Conservation (phyloP, 92 coral and sea anemone species). For the Phenganax marumi region DNA sequence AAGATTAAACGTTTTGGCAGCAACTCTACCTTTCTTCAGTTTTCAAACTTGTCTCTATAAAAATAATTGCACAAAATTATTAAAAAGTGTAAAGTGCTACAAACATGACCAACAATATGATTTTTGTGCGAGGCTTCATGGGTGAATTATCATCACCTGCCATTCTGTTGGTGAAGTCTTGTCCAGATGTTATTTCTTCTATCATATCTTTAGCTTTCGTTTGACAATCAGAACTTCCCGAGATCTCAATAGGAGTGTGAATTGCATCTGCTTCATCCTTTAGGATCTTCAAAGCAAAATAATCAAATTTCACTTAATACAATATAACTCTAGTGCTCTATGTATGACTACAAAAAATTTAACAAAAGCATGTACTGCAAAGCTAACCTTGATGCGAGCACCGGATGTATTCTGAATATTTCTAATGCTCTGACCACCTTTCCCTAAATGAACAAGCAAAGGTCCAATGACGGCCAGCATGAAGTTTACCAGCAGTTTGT, state of each 20-base stretch:
- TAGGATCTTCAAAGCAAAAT: constrained; percentile 58
- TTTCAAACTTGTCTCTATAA: not conserved
- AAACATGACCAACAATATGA: not conserved
- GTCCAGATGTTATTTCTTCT: constrained; percentile 63
- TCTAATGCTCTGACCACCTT: constrained; percentile 76
- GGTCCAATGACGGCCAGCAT: not conserved
- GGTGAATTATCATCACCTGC: constrained; percentile 26
- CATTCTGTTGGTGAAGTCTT: constrained; percentile 43
- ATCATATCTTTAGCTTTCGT: constrained; percentile 77
- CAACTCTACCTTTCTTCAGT: not conserved
- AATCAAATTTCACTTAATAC: not conserved
- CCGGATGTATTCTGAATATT: constrained; percentile 75
- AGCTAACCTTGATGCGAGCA: constrained; percentile 66
- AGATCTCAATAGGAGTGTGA: constrained; percentile 83
- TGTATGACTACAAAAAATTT: not conserved
- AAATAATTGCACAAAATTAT: not conserved
- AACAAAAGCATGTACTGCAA: not conserved
- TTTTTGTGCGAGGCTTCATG: not conserved
- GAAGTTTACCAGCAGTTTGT: not conserved
- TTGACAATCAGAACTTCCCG: constrained; percentile 64
- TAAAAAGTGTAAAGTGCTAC: not conserved
- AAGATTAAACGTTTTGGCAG: too few relatives aligned
- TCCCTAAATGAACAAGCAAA: constrained; percentile 44
- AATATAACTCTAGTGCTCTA: not conserved
- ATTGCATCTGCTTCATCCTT: constrained; percentile 70